Evolutionary conservation across 1,140 invertebrate species (phyloP), one percentile per base, ranked within the genome.

Genomic region (Drosophila malerkotliana): DNA sequence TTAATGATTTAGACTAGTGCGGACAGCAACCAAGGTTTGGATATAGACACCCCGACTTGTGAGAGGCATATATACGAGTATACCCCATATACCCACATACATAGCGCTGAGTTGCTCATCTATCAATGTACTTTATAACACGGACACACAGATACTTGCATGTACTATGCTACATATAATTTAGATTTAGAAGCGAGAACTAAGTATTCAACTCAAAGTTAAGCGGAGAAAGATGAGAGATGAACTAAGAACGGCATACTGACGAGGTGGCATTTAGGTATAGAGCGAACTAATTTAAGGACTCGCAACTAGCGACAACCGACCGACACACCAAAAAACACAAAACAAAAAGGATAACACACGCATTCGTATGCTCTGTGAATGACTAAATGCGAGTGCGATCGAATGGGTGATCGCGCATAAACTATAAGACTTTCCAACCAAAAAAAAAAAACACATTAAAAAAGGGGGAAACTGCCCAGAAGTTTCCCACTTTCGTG

Each of bases 241-340:
- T 53, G 53, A 56, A 76, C 71, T 73, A 83, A 72, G 83, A 88
- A 79, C 83, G 83, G 83, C 83, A 87, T 88, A 88, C 75, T 83
- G 60, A 87, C 51, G 69, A 73, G 82, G 82, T 80, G 82, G 82
- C 83, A 88, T 83, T 87, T 78, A 82, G 81, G 71, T 83, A 83
- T 83, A 85, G 85, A 88, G 79, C 71, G 61, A 72, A 87, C 64
- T 87, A 78, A 80, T 64, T 52, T 60, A 79, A 73, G 69, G 62
- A 71, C 64, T 71, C 74, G 68, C 66, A 72, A 84, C 61, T 71
- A 62, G 57, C 53, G 47, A 72, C 58, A 47, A 47, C 44, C 44
- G 44, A 47, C 44, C 44, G 44, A 64, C 45, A 37, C 21, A 49
- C 12, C 26, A 64, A 14, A 18, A 44, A 15, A 37, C 28, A 49